Evolutionary conservation across 2,113 vertebrate species (phyloP).

Genomic region (Crotalus tigris): DNA sequence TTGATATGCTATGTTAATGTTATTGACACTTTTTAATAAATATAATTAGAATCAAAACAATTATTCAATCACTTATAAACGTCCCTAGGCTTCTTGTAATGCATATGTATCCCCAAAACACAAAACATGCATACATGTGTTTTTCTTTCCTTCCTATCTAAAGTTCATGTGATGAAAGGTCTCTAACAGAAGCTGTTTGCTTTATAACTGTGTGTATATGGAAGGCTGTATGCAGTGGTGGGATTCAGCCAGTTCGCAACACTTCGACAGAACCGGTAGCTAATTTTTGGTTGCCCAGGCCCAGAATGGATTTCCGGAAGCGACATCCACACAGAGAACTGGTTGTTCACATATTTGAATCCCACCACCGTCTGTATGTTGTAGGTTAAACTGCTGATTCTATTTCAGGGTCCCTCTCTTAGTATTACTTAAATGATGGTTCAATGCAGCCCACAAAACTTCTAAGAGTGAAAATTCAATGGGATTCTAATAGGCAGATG

Average conservation of each 20-base stretch:
- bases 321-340: too few species aligned
- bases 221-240: neutral
- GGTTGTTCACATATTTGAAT: too few species aligned
- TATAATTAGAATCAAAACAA: neutral
- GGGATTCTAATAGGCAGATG: neutral
- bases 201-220: neutral
- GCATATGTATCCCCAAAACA: neutral
- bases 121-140: neutral
- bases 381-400: neutral
- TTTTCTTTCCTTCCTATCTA: neutral
- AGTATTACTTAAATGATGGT: neutral
- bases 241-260: too few species aligned
- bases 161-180: neutral
- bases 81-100: neutral
- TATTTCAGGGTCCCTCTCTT: neutral
- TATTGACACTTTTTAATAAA: neutral
- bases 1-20: too few species aligned
- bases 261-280: too few species aligned
- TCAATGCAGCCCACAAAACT: neutral
- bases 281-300: too few species aligned
- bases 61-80: neutral
- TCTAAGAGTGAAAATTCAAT: too few species aligned
- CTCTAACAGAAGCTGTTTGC: neutral
- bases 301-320: too few species aligned
- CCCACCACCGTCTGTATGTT: neutral